phyloP scores from a whole-genome alignment of 2,888 invertebrate species.

The Tethea ocularis region DNA sequence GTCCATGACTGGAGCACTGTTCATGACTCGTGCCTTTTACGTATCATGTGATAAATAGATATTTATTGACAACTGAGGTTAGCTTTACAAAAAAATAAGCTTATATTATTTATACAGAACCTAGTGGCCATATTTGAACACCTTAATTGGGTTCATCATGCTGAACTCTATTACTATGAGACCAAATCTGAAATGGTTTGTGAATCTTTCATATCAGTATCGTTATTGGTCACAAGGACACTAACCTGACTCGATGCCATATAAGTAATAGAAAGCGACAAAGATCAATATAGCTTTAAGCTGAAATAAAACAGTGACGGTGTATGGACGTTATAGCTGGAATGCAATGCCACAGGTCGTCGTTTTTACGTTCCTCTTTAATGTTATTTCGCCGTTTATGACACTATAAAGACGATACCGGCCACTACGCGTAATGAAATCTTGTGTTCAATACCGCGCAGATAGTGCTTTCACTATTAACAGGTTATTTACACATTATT shows the following conservation, averaged over 20 bases:
- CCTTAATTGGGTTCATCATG: too few species aligned
- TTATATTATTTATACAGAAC: too few species aligned
- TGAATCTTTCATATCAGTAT: background rate
- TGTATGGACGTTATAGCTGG: constrained; percentile 55
- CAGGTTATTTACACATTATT: constrained; percentile 37
- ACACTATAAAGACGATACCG: constrained; percentile 81
- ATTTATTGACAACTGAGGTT: too few species aligned
- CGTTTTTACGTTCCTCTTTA: constrained; percentile 77
- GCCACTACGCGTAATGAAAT: constrained; percentile 84
- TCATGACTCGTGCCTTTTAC: too few species aligned
- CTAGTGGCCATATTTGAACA: too few species aligned
- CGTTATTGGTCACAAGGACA: background rate
- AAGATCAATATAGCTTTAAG: constrained; percentile 41
- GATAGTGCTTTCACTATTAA: constrained; percentile 50
- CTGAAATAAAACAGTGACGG: constrained; percentile 51
- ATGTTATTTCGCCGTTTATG: constrained; percentile 82
- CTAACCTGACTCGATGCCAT: background rate
- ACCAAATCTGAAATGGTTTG: too few species aligned
- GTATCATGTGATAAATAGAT: too few species aligned
- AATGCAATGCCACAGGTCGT: constrained; percentile 81
- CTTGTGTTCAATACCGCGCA: constrained; percentile 74
- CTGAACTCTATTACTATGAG: too few species aligned
- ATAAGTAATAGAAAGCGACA: constrained; percentile 29
- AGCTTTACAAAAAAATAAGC: too few species aligned
- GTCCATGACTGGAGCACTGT: too few species aligned